Evolutionary conservation across 2,888 invertebrate genomes (phyloP).

Genomic region (Drosophila lutescens): DNA sequence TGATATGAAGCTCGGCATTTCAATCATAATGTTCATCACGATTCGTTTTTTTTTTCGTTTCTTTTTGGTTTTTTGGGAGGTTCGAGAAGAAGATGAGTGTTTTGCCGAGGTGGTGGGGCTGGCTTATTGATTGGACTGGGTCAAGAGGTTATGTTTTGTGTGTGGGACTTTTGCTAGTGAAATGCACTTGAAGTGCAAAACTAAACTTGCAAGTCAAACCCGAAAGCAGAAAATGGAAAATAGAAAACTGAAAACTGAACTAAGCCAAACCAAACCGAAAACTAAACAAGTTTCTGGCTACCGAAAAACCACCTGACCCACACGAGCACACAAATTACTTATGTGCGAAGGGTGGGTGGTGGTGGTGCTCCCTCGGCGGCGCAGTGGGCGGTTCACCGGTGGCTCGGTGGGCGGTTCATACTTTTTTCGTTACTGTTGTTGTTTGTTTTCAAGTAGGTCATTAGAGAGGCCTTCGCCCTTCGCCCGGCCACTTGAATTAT

Average conservation of each 20-base stretch:
- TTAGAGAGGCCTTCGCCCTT: slow-evolving; percentile 61
- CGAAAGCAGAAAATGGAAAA: slow-evolving; percentile 28
- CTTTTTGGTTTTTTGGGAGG: neutral
- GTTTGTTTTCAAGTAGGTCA: slow-evolving; percentile 71
- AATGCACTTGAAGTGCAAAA: slow-evolving; percentile 63
- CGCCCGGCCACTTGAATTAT: slow-evolving; percentile 72
- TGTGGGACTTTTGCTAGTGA: slow-evolving; percentile 18
- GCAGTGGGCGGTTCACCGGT: neutral
- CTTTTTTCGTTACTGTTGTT: slow-evolving; percentile 32
- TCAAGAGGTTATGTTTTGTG: slow-evolving; percentile 65
- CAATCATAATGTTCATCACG: slow-evolving; percentile 58
- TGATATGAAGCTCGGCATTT: slow-evolving; percentile 61
- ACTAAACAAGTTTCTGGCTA: slow-evolving; percentile 54
- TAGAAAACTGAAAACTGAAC: slow-evolving; percentile 48
- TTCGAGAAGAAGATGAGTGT: neutral
- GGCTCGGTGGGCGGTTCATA: neutral
- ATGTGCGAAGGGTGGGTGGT: slow-evolving; percentile 26
- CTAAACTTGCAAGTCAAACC: slow-evolving; percentile 54
- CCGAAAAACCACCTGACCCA: slow-evolving; percentile 51
- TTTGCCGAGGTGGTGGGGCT: neutral
- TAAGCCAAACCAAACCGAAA: slow-evolving; percentile 48
- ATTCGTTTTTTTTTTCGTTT: neutral
- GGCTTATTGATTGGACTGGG: slow-evolving; percentile 67
- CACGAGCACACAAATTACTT: slow-evolving; percentile 56
- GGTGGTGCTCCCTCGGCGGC: neutral